A percentile compares a stretch with the other conserved stretches of the same genome.
Conservation (phyloP, 1,140 invertebrate genomes). For the Bombyx mori region DNA sequence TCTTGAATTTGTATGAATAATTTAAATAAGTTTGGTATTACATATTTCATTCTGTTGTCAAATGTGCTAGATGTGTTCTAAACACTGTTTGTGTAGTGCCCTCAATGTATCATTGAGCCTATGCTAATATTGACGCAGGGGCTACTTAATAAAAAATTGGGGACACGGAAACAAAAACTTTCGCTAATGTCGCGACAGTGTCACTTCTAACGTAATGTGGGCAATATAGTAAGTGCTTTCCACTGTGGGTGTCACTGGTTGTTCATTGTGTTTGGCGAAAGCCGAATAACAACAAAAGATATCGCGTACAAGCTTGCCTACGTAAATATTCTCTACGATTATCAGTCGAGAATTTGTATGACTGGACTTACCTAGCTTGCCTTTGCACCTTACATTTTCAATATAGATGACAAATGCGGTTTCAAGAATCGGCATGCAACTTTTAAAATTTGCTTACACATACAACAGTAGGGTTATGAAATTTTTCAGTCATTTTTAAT, state of each 20-base stretch:
- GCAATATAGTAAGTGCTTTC: conserved; percentile 45
- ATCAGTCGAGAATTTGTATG: too few relatives aligned
- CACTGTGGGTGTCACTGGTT: conserved; percentile 40
- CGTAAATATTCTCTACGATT: not conserved
- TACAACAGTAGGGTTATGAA: too few relatives aligned
- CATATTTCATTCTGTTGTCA: too few relatives aligned
- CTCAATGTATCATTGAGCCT: not conserved
- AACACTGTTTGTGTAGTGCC: not conserved
- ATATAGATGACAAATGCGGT: too few relatives aligned
- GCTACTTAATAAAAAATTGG: conserved; percentile 1
- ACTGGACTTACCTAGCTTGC: too few relatives aligned
- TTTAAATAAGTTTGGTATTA: too few relatives aligned
- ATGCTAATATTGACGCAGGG: not conserved
- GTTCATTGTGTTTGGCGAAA: conserved; percentile 55
- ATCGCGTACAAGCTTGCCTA: conserved; percentile 23
- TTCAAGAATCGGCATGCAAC: too few relatives aligned
- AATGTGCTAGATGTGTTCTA: too few relatives aligned
- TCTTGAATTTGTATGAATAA: too few relatives aligned
- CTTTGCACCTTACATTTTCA: too few relatives aligned
- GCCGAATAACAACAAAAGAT: conserved; percentile 50
- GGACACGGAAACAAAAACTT: conserved; percentile 25
- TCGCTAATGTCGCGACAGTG: conserved; percentile 28
- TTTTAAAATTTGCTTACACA: too few relatives aligned
- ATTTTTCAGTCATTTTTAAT: too few relatives aligned
- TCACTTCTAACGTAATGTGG: conserved; percentile 33